Percentiles rank a stretch among this genome's conserved stretches.
These are phyloP conservation scores for Sebastes oblongus DNA, from an alignment of 2,797 vertebrate species.

Conservation along the genomic window DNA sequence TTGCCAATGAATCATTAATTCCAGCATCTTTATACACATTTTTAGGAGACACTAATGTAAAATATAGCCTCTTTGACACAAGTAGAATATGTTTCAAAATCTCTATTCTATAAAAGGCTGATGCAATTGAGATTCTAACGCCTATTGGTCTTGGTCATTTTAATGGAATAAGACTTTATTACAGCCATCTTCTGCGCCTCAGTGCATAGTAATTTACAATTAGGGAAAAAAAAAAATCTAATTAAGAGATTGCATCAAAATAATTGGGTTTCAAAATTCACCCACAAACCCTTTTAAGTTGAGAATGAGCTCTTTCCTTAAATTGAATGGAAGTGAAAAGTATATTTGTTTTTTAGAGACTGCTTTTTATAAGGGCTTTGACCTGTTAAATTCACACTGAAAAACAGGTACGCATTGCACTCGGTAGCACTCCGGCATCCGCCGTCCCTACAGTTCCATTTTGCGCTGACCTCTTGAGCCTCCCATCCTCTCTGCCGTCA, in stretches of 20 bases:
- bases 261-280: slow-evolving; percentile 43
- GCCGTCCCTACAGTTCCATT: slow-evolving; percentile 40
- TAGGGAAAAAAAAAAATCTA: slow-evolving; percentile 25
- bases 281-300: background rate
- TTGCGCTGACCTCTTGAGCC: slow-evolving; percentile 61
- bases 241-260: slow-evolving; percentile 62
- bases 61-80: background rate
- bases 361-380: slow-evolving; percentile 18
- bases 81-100: background rate
- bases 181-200: slow-evolving; percentile 9
- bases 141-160: slow-evolving; percentile 35
- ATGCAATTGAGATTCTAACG: slow-evolving; percentile 7
- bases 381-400: slow-evolving; percentile 22
- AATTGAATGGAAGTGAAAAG: background rate
- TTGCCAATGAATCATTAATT: background rate
- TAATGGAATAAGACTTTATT: slow-evolving; percentile 42
- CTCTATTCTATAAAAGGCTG: slow-evolving; percentile 26
- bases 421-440: slow-evolving; percentile 15
- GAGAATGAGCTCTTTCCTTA: slow-evolving; percentile 4
- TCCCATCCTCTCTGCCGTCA: slow-evolving; percentile 40
- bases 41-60: background rate
- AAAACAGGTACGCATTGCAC: slow-evolving; percentile 12
- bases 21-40: background rate
- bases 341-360: background rate
- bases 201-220: slow-evolving; percentile 42